Base-by-base conservation (phyloP, 2,113 vertebrate species). In the Lucifuga dentata region DNA sequence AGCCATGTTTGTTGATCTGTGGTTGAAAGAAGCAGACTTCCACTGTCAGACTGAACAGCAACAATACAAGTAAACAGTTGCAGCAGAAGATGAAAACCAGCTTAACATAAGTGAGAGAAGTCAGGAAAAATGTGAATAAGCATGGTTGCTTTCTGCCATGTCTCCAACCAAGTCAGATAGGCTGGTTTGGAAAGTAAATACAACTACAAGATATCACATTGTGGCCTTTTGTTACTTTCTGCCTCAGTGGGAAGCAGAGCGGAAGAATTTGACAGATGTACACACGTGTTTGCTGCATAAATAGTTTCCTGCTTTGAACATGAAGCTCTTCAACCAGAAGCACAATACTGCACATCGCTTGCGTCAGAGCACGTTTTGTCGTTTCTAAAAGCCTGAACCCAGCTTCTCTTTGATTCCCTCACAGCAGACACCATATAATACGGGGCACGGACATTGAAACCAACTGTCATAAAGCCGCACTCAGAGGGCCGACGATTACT, bases 401-500 rank as follows among this genome's bases (percentile, higher is more conserved):
- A 1, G 2, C 13, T 38, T 41, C 2, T 43, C 44, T 59, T 35
- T 26, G 63, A 67, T 55, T 64, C 72, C 68, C 75, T 6, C 32
- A 52, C 20, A 24, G 59, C 64, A 62, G 50, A 59, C 59, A 17
- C 5, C 15, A 24, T 71, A 78, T 66, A 73, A 63, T 62, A 49
- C 16, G 72, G 68, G 65, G 56, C 68, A 58, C n/a, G 15, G 35
- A 63, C 24, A 71, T 76, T 80, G 69, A 81, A 69, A 70, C 60
- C n/a, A n/a, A n/a, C 63, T 9, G 75, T 32, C 44, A 17, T 36
- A n/a, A 56, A 52, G 71, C 59, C 15, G 24, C 39, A 44, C 85
- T 81, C 69, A 24, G 60, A 73, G 60, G 69, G 81, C 68, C 0
- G 40, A 38, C 38, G 33, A 41, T 85, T 77, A 86, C 56, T 68